phyloP scores from a whole-genome alignment of 2,113 vertebrate species.

The Tenrec ecaudatus region DNA sequence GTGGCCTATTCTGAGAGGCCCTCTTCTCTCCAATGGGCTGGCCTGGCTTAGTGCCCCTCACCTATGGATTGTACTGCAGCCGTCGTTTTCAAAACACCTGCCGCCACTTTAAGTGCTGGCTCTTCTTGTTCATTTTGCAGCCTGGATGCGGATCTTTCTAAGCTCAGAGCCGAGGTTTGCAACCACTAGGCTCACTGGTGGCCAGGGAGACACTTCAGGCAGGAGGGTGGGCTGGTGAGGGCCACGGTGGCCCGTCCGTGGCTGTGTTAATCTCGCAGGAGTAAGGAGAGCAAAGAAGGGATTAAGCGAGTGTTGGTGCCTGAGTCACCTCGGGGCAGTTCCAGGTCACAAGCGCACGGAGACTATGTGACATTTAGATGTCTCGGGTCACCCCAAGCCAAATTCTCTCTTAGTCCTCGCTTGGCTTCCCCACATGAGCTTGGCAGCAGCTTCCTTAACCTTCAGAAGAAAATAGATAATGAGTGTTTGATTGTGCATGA shows the following conservation, averaged over 20 bases:
- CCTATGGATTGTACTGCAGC: neutral
- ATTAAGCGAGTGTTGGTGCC: slow-evolving; percentile 70
- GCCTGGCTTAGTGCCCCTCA: neutral
- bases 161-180: neutral
- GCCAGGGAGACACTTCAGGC: neutral
- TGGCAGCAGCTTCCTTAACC: slow-evolving; percentile 82
- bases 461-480: slow-evolving; percentile 85
- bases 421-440: slow-evolving; percentile 72
- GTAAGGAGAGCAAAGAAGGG: slow-evolving; percentile 72
- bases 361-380: slow-evolving; percentile 89
- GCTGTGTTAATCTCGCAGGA: slow-evolving; percentile 8
- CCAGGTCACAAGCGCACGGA: slow-evolving; percentile 85
- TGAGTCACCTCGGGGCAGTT: slow-evolving; percentile 86
- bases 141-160: neutral
- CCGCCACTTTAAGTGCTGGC: neutral
- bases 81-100: neutral
- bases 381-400: slow-evolving; percentile 82
- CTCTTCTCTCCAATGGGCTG: neutral
- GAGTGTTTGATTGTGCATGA: slow-evolving; percentile 77
- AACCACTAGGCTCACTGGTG: neutral
- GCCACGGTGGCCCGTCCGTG: neutral
- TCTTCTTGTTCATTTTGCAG: slow-evolving; percentile 20
- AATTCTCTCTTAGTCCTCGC: slow-evolving; percentile 83
- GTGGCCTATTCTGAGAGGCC: neutral
- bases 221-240: neutral